Evolutionary conservation across 2,797 vertebrate species (phyloP), one percentile per base, ranked within the genome.

Genomic region (Melanotaenia trifasciata): DNA sequence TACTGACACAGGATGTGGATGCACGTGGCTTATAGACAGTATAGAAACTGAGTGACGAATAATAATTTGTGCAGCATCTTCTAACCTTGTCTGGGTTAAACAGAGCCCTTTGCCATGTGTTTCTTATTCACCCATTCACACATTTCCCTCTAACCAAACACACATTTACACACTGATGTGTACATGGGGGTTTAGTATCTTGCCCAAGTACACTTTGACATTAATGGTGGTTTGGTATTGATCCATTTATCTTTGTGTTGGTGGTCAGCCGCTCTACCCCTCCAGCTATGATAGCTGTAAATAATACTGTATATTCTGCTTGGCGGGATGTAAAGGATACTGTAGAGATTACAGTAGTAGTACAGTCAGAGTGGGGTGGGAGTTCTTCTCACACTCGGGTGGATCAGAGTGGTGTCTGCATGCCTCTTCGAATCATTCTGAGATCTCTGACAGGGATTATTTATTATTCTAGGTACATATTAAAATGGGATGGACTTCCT

Each of bases 341-440:
- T 47, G 36, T 5, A 26, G 66, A 57, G 47, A 38, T 61, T 38
- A 30, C 16, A 30, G 51, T 40, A 0, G n/a, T 18, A 30, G 57
- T 14, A 36, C 8, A 36, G 36, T 38, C 36, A 38, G 36, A 32
- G 2, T 11, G 36, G 16, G 11, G n/a, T 12, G 72, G 30, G 22
- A 68, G 53, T 64, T 50, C 7, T 56, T 33, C 13, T 6, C 28
- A 28, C 38, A 22, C 18, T 45, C 14, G 13, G 22, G 36, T 50
- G 28, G 36, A 57, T 16, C 20, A 11, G 14, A 33, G 57, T 38
- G 10, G 36, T 33, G 51, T 47, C 40, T 67, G n/a, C 33, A 22
- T 16, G 62, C 67, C 62, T 57, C 32, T 38, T 26, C 72, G 38
- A 60, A 73, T 76, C 38, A 70, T 70, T 70, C 28, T 58, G 58